Conservation (phyloP, 2,797 vertebrate species). For the Macroramphosus scolopax region DNA sequence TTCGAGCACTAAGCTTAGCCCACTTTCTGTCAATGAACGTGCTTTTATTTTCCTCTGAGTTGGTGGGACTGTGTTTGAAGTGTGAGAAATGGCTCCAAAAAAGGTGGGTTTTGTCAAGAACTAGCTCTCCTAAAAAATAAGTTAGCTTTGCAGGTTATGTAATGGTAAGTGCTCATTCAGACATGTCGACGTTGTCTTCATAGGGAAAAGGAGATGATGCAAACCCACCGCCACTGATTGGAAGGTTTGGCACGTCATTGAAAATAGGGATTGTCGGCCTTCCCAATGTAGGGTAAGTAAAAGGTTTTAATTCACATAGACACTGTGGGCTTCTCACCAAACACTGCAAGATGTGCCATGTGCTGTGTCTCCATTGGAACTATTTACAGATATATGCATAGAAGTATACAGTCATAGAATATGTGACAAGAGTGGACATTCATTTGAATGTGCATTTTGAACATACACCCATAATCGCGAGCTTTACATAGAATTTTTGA, state of each 20-base stretch:
- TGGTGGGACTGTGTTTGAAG: conserved; percentile 30
- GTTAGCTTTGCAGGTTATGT: conserved; percentile 43
- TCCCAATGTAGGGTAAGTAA: conserved; percentile 94
- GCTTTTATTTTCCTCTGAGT: not conserved
- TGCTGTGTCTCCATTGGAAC: conserved; percentile 4
- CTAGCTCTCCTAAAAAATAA: conserved; percentile 14
- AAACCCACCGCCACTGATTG: conserved; percentile 89
- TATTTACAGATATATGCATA: no score
- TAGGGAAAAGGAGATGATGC: conserved; percentile 82
- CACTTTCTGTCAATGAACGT: conserved; percentile 47
- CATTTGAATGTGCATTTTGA: no score
- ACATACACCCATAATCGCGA: no score
- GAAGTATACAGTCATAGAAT: no score
- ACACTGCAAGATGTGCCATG: conserved; percentile 21
- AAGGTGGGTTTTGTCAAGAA: conserved; percentile 62
- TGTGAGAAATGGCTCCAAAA: conserved; percentile 71
- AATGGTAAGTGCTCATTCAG: conserved; percentile 39
- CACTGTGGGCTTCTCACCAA: conserved; percentile 1
- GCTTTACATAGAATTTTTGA: no score
- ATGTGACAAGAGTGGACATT: no score
- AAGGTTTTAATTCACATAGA: conserved; percentile 13
- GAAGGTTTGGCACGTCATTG: conserved; percentile 93
- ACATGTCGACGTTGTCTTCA: conserved; percentile 55
- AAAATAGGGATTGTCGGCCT: conserved; percentile 96
- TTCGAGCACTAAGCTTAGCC: conserved; percentile 42